Evolutionary conservation across 2,113 vertebrate species (phyloP), one percentile per base, ranked within the genome.

Genomic region (Seriola quinqueradiata): DNA sequence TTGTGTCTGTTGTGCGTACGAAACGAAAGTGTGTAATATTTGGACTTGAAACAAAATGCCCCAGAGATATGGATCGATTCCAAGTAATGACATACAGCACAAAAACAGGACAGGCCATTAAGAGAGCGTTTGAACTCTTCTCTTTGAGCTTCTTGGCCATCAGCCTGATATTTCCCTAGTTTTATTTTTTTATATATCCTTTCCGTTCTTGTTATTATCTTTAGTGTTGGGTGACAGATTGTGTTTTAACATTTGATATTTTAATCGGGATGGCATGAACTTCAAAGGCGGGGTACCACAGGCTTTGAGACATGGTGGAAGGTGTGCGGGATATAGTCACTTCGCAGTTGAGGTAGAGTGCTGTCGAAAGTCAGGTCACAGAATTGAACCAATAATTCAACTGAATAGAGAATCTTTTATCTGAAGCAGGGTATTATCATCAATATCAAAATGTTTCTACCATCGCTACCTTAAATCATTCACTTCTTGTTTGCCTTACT

Each of bases 61-160:
- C 85, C 73, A 66, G 82, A 77, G 89, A 92, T 81, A 57, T 80
- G 78, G 79, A 92, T 82, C 14, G 73, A 89, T 87, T 94, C 90
- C 89, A 92, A 91, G 83, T 86, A 87, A 87, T 91, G 93, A 91
- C 91, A 85, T 82, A 79, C 69, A 50, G n/a, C 79, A 82, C 61
- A 86, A 89, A 93, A 92, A 84, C 89, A 93, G 84, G 90, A 94
- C 87, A 90, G 48, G 72, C 44, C 81, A 78, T 92, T 88, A 92
- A 83, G 79, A 85, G 72, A 69, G 59, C 21, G 75, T 84, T 87
- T 90, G 63, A 90, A 76, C 84, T 67, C 71, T 28, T 84, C 70
- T 54, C 70, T 87, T 90, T 89, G 76, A 85, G 52, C 82, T 86
- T 80, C 82, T 73, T 89, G 78, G 80, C 71, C 25, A 21, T 81